These are phyloP conservation scores for Trichonephila inaurata DNA, from an alignment of 1,140 invertebrate genomes.

Conservation along the genomic window DNA sequence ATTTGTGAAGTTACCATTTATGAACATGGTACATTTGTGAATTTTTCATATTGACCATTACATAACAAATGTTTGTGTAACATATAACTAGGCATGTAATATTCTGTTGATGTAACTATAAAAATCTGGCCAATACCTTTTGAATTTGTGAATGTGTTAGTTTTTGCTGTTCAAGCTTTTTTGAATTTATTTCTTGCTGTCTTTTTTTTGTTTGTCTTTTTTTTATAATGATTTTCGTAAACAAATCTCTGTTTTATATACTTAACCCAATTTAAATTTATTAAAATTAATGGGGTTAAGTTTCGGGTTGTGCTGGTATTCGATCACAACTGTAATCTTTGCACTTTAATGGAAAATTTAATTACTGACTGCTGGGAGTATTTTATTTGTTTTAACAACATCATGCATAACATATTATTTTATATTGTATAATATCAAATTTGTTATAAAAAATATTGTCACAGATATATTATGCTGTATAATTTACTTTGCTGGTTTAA, in stretches of 20 bases:
- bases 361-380: background rate
- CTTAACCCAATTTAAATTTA: background rate
- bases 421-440: constrained; percentile 33
- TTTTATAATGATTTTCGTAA: background rate
- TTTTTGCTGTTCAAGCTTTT: background rate
- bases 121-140: constrained; percentile 13
- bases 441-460: background rate
- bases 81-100: background rate
- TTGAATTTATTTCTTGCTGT: background rate
- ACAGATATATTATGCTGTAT: constrained; percentile 14
- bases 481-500: constrained; percentile 2
- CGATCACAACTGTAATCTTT: background rate
- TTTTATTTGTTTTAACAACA: background rate
- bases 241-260: background rate
- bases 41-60: constrained; percentile 46
- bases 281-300: background rate
- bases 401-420: background rate
- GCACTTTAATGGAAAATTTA: background rate
- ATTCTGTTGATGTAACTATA: constrained; percentile 3
- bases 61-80: background rate
- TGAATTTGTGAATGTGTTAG: constrained; percentile 15
- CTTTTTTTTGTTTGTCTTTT: background rate
- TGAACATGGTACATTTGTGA: constrained; percentile 46
- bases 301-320: background rate
- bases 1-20: constrained; percentile 59